Conservation (phyloP, 2,113 vertebrate genomes). For the Hemibagrus wyckioides region DNA sequence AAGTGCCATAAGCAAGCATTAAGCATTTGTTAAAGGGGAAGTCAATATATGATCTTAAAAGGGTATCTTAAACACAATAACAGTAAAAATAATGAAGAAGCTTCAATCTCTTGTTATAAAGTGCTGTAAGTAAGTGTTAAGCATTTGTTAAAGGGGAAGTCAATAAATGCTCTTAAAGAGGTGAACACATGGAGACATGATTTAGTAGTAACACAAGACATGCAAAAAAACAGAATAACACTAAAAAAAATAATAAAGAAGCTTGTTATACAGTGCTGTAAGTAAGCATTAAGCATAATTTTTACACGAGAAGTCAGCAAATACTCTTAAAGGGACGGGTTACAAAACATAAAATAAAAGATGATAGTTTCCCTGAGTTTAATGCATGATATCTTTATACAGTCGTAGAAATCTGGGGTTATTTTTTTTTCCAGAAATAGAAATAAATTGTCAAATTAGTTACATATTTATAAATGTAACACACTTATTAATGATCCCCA, state of each 20-base stretch:
- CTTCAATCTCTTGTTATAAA: not conserved
- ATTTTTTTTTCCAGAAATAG: not conserved
- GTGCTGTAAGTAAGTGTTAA: not conserved
- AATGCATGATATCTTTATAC: not conserved
- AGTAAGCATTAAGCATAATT: not conserved
- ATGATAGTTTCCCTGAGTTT: not conserved
- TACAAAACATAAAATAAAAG: not conserved
- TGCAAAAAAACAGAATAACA: no score
- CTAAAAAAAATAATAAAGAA: not conserved
- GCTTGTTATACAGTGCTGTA: not conserved
- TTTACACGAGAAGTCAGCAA: not conserved
- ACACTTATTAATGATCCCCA: not conserved
- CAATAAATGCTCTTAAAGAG: not conserved
- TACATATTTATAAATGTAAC: not conserved
- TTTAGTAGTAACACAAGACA: no score
- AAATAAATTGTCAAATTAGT: no score
- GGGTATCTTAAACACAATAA: no score
- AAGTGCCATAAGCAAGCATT: no score
- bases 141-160: not conserved
- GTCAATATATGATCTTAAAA: no score
- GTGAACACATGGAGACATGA: no score
- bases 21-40: no score
- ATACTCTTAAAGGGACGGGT: not conserved
- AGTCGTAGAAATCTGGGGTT: not conserved
- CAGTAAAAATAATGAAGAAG: not conserved